Evolutionary conservation across 92 coral and sea anemone species (phyloP).

Genomic region (Hydrozoanthus gracilis): DNA sequence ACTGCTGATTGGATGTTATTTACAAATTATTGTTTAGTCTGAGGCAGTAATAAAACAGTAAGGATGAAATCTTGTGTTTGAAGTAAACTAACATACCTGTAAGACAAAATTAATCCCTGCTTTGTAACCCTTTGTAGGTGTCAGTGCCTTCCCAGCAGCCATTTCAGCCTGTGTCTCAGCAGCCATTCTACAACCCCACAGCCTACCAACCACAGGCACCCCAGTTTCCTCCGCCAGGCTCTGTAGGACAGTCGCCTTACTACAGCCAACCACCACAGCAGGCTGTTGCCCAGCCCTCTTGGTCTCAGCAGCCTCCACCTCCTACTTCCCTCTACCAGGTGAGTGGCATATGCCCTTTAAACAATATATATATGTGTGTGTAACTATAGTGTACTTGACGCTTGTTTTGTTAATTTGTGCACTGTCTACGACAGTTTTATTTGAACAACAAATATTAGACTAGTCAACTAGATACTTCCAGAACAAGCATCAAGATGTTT

Average conservation of each 20-base stretch:
- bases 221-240: constrained; percentile 35
- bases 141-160: constrained; percentile 67
- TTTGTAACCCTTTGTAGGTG: constrained; percentile 45
- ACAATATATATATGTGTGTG: too few species aligned
- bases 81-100: neutral
- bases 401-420: too few species aligned
- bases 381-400: too few species aligned
- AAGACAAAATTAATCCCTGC: neutral
- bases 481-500: too few species aligned
- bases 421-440: too few species aligned
- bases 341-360: neutral
- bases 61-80: neutral
- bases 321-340: constrained; percentile 66
- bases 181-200: constrained; percentile 85
- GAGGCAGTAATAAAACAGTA: neutral
- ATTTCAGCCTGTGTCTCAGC: constrained; percentile 52
- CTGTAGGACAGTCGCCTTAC: constrained; percentile 61
- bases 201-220: constrained; percentile 69
- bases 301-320: constrained; percentile 67
- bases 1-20: neutral
- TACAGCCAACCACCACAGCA: constrained; percentile 60
- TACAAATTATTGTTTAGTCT: neutral
- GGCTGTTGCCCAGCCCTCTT: constrained; percentile 63
- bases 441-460: too few species aligned
- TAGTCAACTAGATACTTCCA: too few species aligned